Base-by-base conservation (phyloP, 2,888 invertebrate species). In the Alentia gelatinosa region DNA sequence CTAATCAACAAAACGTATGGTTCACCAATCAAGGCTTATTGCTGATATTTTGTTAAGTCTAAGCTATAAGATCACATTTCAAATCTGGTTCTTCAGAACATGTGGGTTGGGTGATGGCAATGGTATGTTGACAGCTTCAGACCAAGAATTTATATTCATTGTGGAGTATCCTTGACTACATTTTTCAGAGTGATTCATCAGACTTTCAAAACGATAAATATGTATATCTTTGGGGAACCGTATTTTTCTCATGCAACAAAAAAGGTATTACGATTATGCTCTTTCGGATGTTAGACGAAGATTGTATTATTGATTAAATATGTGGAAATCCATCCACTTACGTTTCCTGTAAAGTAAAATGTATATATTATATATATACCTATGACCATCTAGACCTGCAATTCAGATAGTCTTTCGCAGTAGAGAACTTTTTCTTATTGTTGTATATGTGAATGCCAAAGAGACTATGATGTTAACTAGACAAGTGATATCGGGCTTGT, bases 381-480 rank as follows among this genome's bases (percentile, higher is more conserved):
- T 74, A 33, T 74, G 74, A 26, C 33, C 37, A 39, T 23, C 12
- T 39, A 79, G 79, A 79, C 79, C 79, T 79, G 79, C 79, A 79
- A 37, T 39, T 79, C 79, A 26, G 26, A 37, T 86, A 86, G 86
- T 50, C 86, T 86, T 86, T 86, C 86, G 86, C 86, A 30, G 50
- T 86, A 86, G 42, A 30, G n/a, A 35, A 79, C 39, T 15, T 79
- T 79, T 79, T 79, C 79, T 79, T 79, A 79, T 79, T 47, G 50
- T 47, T 86, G 50, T 86, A 86, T 47, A 42, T 86, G 86, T 86
- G 86, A 42, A 86, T 47, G 47, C 86, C 86, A 86, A 86, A 47
- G 86, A 86, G 42, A 47, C 50, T 33, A 68, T 68, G 79, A 79
- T 39, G 79, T 79, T 79, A 37, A 35, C 39, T 79, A 79, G 79